A percentile compares a stretch with the other conserved stretches of the same genome.
Evolutionary conservation across 2,797 vertebrate species (phyloP).

Genomic region (Oceanodroma leucorhoa): DNA sequence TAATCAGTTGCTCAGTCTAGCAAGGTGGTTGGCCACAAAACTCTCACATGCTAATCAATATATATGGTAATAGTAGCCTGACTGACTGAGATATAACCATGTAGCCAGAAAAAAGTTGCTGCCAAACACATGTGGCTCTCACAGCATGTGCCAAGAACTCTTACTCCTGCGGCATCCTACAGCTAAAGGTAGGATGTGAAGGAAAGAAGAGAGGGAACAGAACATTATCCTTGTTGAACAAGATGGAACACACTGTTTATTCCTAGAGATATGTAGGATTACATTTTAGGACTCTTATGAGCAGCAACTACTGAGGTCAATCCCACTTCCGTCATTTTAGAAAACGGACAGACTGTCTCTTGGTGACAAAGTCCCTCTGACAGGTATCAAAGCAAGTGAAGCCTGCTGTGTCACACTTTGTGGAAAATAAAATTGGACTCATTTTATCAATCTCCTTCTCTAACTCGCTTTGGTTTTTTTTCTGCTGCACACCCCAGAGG

Average conservation of each 20-base stretch:
- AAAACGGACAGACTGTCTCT: slow-evolving; percentile 25
- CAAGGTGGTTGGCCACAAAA: not conserved
- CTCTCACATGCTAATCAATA: not conserved
- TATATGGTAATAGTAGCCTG: not conserved
- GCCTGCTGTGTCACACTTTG: slow-evolving; percentile 18
- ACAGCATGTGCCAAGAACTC: not conserved
- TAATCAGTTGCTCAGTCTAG: not conserved
- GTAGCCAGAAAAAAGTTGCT: not conserved
- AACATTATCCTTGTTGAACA: not conserved
- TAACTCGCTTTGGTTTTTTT: not conserved
- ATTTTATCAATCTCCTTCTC: slow-evolving; percentile 2
- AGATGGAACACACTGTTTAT: slow-evolving; percentile 7
- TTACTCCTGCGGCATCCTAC: not conserved
- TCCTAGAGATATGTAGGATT: slow-evolving; percentile 26
- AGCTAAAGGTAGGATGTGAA: slow-evolving; percentile 4
- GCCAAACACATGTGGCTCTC: slow-evolving; percentile 19
- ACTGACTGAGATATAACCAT: not conserved
- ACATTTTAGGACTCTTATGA: not conserved
- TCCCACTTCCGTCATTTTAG: not conserved
- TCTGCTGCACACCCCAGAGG: not conserved
- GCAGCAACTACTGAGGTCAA: not conserved
- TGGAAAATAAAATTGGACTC: slow-evolving; percentile 20
- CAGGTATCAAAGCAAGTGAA: slow-evolving; percentile 33
- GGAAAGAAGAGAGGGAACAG: not conserved
- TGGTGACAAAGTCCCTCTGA: slow-evolving; percentile 42